Evolutionary conservation across 2,888 invertebrate genomes (phyloP).

Genomic region (Lamproptera curius): DNA sequence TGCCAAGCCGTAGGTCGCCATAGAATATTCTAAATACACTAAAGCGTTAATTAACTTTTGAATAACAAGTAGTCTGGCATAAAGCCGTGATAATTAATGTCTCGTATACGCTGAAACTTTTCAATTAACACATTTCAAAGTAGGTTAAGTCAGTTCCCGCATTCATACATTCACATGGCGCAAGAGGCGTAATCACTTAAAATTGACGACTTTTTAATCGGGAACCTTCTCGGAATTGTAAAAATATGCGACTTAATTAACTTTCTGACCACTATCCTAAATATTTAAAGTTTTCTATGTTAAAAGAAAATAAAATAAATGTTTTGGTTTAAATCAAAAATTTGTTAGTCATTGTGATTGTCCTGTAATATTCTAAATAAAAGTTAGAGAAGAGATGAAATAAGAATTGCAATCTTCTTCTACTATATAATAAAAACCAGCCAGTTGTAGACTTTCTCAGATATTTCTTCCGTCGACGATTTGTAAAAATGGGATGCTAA

Average conservation of each 20-base stretch:
- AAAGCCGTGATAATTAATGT: conserved; percentile 13
- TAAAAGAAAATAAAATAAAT: too few species aligned
- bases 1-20: neutral
- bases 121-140: conserved; percentile 8
- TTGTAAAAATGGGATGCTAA: too few species aligned
- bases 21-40: conserved; percentile 9
- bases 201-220: conserved; percentile 1
- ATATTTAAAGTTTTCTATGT: too few species aligned
- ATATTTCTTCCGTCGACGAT: too few species aligned
- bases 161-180: neutral
- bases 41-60: conserved; percentile 12
- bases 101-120: conserved; percentile 6
- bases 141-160: conserved; percentile 13
- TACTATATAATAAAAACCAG: too few species aligned
- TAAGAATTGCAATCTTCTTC: too few species aligned
- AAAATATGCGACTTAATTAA: neutral
- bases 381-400: too few species aligned
- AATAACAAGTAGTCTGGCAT: conserved; percentile 1
- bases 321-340: too few species aligned
- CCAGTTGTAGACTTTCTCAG: too few species aligned
- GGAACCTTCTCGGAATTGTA: neutral
- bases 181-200: neutral
- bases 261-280: neutral
- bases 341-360: too few species aligned
- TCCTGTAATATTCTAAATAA: too few species aligned